Percentiles rank a stretch among this genome's conserved stretches.
phyloP scores from a whole-genome alignment of 2,113 vertebrate genomes.

The Tricholaema leucomelas region DNA sequence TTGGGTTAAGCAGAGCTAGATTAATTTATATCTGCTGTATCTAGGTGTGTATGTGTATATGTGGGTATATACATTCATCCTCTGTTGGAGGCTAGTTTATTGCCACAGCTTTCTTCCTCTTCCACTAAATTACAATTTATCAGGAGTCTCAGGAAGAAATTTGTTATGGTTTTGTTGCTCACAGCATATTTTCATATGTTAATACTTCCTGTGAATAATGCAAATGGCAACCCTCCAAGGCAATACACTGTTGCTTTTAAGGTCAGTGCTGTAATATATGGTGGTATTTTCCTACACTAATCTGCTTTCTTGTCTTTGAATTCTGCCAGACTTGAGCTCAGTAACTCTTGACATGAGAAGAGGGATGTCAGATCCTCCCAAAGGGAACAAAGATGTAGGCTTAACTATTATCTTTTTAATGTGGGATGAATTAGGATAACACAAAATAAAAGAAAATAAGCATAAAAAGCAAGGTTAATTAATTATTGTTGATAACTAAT shows the following conservation, averaged over 20 bases:
- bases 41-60: neutral
- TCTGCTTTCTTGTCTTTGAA: slow-evolving; percentile 29
- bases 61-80: neutral
- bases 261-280: neutral
- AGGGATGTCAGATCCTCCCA: neutral
- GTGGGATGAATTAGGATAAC: neutral
- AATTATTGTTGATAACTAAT: neutral
- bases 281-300: slow-evolving; percentile 16
- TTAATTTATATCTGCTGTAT: neutral
- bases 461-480: neutral
- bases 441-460: neutral
- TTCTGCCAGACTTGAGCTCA: neutral
- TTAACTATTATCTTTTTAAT: neutral
- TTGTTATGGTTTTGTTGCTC: neutral
- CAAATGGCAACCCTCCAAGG: slow-evolving; percentile 45
- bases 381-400: neutral
- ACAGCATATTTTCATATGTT: slow-evolving; percentile 17
- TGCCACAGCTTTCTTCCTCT: neutral
- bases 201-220: slow-evolving; percentile 18
- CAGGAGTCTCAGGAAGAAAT: slow-evolving; percentile 37
- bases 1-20: neutral
- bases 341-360: neutral
- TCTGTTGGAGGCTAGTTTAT: neutral
- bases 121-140: slow-evolving; percentile 4
- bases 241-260: slow-evolving; percentile 17